These are phyloP conservation scores for Botia almorhae DNA, from an alignment of 2,797 vertebrate species.

Conservation along the genomic window DNA sequence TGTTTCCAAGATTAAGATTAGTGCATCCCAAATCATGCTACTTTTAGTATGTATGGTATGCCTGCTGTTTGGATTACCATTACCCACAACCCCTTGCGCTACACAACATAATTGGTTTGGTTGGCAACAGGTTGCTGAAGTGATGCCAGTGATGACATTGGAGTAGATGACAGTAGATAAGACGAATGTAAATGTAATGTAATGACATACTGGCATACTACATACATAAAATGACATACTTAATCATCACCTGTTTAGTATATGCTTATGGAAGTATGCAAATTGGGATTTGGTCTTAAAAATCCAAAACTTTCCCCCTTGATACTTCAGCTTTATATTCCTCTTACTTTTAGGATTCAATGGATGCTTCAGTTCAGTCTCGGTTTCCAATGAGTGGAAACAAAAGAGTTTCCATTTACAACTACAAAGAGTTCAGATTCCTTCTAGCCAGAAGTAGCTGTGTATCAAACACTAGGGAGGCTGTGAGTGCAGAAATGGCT, in stretches of 20 bases:
- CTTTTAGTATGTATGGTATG: too few species aligned
- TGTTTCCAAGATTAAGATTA: too few species aligned
- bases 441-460: background rate
- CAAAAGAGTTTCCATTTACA: background rate
- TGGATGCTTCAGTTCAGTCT: constrained; percentile 7
- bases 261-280: background rate
- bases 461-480: background rate
- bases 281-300: background rate
- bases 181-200: too few species aligned
- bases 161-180: too few species aligned
- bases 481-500: constrained; percentile 3
- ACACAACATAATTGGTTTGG: background rate
- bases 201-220: background rate
- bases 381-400: background rate
- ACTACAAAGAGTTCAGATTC: constrained; percentile 6
- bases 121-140: background rate
- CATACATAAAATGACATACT: background rate
- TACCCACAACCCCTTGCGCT: background rate
- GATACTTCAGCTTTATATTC: background rate
- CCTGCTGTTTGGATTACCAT: too few species aligned
- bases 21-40: too few species aligned
- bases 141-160: too few species aligned
- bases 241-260: background rate
- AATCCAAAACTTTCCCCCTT: background rate
- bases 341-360: background rate